A percentile compares a stretch with the other conserved stretches of the same genome.
Conservation (phyloP, 92 coral and sea anemone genomes). For the Nematostella vectensis region DNA sequence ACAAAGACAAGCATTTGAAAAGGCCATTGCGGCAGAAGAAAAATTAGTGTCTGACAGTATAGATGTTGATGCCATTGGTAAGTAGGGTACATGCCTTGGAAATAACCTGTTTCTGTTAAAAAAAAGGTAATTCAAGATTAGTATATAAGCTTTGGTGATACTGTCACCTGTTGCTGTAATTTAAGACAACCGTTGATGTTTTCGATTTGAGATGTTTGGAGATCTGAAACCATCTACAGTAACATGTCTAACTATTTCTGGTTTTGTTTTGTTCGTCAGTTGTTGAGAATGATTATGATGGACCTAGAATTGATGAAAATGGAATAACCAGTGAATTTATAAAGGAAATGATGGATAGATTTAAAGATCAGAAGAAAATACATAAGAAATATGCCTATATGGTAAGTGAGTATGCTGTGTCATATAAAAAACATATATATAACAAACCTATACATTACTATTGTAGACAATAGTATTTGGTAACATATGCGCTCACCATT, state of each 20-base stretch:
- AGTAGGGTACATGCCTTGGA: no score
- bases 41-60: constrained; percentile 48
- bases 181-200: no score
- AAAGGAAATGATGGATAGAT: constrained; percentile 60
- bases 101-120: no score
- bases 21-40: constrained; percentile 92
- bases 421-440: neutral
- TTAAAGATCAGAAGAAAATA: constrained; percentile 82
- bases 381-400: constrained; percentile 88
- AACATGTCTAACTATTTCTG: no score
- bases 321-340: constrained; percentile 77
- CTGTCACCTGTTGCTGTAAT: no score
- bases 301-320: constrained; percentile 72
- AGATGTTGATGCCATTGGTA: constrained; percentile 79
- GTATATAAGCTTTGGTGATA: no score
- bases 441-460: neutral
- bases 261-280: no score
- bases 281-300: constrained; percentile 82
- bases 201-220: no score
- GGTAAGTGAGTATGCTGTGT: constrained; percentile 32
- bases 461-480: neutral
- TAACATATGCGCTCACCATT: no score
- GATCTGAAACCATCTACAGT: no score
- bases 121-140: no score
- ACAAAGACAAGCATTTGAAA: constrained; percentile 80